phyloP scores from a whole-genome alignment of 2,113 vertebrate species.

The Nanger granti region DNA sequence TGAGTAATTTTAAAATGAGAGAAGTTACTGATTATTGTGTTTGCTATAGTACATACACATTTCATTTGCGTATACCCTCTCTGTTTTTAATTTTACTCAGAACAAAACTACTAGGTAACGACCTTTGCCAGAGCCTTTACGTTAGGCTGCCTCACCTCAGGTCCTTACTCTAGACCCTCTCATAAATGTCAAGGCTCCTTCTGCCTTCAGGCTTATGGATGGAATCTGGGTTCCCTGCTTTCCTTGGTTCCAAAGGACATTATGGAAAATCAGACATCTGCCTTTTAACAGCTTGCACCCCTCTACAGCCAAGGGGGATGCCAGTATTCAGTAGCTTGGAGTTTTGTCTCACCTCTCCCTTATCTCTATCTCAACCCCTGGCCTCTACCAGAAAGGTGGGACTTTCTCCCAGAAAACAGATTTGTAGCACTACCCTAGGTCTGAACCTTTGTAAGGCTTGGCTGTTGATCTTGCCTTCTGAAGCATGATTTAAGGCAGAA shows the following conservation, averaged over 20 bases:
- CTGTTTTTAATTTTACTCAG: background rate
- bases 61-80: background rate
- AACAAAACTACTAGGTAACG: background rate
- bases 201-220: no score
- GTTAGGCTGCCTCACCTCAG: background rate
- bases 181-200: background rate
- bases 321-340: accelerated
- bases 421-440: background rate
- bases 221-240: background rate
- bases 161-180: background rate
- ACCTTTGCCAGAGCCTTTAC: background rate
- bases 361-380: background rate
- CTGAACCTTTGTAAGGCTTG: background rate
- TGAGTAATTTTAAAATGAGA: background rate
- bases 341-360: background rate
- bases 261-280: background rate
- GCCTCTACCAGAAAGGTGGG: background rate
- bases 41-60: background rate
- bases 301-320: background rate
- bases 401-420: background rate
- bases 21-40: background rate
- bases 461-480: background rate
- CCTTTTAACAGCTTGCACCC: background rate
- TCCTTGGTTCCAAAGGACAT: background rate
- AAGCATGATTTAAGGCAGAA: accelerated